A percentile compares a stretch with the other conserved stretches of the same genome.
These are phyloP conservation scores for Etia nguti DNA, from an alignment of 2,113 vertebrate genomes.

Conservation along the genomic window DNA sequence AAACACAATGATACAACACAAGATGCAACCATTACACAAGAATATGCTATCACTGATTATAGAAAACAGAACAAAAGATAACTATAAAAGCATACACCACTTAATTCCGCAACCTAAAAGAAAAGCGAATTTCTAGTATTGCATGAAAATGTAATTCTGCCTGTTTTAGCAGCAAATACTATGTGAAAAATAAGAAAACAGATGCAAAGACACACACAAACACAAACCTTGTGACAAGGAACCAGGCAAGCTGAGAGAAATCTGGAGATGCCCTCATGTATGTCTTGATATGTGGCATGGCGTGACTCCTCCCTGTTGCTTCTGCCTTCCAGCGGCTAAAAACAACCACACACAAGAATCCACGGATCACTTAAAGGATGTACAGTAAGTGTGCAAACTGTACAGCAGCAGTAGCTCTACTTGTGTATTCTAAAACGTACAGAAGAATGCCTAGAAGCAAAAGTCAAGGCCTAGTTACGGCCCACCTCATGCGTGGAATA, in stretches of 20 bases:
- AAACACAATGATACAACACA: fast-evolving
- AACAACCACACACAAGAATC: neutral
- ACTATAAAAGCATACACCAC: fast-evolving
- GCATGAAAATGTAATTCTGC: neutral
- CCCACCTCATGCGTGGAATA: neutral
- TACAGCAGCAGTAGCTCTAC: neutral
- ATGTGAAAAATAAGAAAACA: fast-evolving
- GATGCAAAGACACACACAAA: neutral
- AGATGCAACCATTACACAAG: neutral
- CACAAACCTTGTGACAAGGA: constrained; percentile 88
- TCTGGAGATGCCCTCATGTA: constrained; percentile 90
- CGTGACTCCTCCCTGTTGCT: constrained; percentile 82
- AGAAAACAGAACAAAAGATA: neutral
- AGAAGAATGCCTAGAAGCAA: neutral
- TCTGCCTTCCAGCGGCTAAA: constrained; percentile 87
- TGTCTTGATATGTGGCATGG: constrained; percentile 97
- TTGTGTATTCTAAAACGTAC: fast-evolving
- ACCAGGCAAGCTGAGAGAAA: constrained; percentile 87
- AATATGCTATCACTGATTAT: neutral
- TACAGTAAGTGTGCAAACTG: neutral
- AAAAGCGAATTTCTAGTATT: fast-evolving
- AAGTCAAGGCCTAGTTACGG: fast-evolving
- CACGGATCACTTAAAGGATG: neutral
- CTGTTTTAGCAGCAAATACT: neutral
- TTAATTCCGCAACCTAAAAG: neutral